Base-by-base conservation (phyloP, 2,888 invertebrate species). In the Deilephila elpenor region DNA sequence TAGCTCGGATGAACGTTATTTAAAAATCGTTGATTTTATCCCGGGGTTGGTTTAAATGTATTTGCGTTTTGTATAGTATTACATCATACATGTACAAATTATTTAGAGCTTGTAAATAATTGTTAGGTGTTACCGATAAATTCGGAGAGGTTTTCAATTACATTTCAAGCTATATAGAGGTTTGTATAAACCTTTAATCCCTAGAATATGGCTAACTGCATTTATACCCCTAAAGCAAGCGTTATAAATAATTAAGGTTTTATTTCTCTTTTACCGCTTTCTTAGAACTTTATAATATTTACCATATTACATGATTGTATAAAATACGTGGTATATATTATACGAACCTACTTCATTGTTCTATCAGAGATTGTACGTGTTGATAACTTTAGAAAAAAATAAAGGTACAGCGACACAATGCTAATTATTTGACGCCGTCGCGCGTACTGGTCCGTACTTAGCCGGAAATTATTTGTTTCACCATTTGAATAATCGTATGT, bases 391-490 rank as follows among this genome's bases (percentile, higher is more conserved):
- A 67, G 67, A 67, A 67, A 67, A 67, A 62, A 82, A 56, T 56
- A 56, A 77, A 25, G 20, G 25, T 79, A 84, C 59, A 67, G 67
- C 64, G 37, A 44, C 70, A 56, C 53, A 67, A 80, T 79, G 82
- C 89, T 90, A 91, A 90, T 90, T 89, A 89, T 89, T 88, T 88
- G 87, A 87, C 86, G 89, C 88, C 87, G 86, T 51, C 67, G 67
- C 67, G 67, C 79, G 78, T 78, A 84, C 73, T 78, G 78, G 78
- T 78, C 80, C 76, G 82, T 86, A 87, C 84, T 86, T 86, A 84
- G 85, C 89, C 91, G 93, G 93, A 93, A 92, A 92, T 90, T 85
- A 88, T 91, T 91, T 91, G 91, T 92, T 91, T 90, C 85, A 85
- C 84, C 84, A 85, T 89, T 89, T 88, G 87, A 89, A 90, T 89